Base-by-base conservation (phyloP, 64 coral and sea anemone genomes). In the Montipora cactus region DNA sequence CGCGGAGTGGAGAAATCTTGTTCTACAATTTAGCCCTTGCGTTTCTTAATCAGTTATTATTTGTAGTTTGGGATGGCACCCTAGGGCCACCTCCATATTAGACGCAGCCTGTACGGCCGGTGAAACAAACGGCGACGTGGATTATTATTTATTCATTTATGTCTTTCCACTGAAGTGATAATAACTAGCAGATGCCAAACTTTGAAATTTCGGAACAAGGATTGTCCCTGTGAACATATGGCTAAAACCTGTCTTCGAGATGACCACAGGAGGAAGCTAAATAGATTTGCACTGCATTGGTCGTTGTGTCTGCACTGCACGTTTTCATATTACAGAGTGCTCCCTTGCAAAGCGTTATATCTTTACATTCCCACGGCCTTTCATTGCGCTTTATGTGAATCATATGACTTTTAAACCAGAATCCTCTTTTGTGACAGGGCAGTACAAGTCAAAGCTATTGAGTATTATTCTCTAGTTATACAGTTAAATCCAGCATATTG, bases 221-320 rank as follows among this genome's bases (percentile, higher is more conserved):
- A 11, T 71, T 22, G 74, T 5, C 76, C 13, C 9, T 48, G 76
- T 12, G 47, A 1, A 16, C 5, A 78, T 45, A 49, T 11, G 13
- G 15, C 4, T 78, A 16, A 47, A 19, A 45, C 75, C 50, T 71
- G 82, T 86, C 23, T 46, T 72, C 82, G 47, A 22, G 19, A 8
- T 48, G 13, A 18, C 45, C 82, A 50, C 82, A 86, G 82, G 82
- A 23, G 66, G 45, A 86, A 86, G 20, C n/a, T 68, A 78, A 14
- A 47, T 48, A 37, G 16, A 69, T 44, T 50, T 8, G 45, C 82
- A 50, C 66, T 72, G 82, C 82, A 72, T 86, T 86, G 82, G 82
- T 86, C 82, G 18, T 59, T 28, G 81, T 84, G 44, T 67, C 37
- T 37, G 37, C 58, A 84, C 37, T 37, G 37, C 58, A 84, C 37